A percentile compares a stretch with the other conserved stretches of the same genome.
phyloP scores from a whole-genome alignment of 2,113 vertebrate species.

The Heliornis fulica region DNA sequence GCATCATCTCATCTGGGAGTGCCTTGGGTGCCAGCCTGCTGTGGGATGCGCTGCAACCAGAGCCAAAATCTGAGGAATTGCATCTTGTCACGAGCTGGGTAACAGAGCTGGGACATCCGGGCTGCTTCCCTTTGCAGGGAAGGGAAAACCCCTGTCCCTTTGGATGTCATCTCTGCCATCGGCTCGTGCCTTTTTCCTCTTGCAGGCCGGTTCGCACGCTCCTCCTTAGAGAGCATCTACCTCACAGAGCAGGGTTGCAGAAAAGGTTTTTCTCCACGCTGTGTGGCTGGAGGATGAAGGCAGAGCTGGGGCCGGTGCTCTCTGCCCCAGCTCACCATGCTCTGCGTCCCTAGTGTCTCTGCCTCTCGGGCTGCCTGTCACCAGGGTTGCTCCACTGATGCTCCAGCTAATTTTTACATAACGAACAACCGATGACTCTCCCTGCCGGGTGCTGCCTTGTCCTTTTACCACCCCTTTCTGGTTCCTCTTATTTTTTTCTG shows the following conservation, averaged over 20 bases:
- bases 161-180: not conserved
- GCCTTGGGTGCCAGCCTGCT: not conserved
- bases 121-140: not conserved
- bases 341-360: rapidly evolving
- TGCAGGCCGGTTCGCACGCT: not conserved
- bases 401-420: not conserved
- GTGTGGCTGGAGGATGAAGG: not conserved
- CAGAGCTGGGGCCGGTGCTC: not conserved
- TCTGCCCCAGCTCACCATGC: not conserved
- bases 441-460: not conserved
- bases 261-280: not conserved
- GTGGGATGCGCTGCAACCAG: not conserved
- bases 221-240: not conserved
- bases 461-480: not conserved
- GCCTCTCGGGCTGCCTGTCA: not conserved
- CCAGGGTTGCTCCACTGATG: not conserved
- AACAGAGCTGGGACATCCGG: not conserved
- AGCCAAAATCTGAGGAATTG: not conserved
- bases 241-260: not conserved
- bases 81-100: not conserved
- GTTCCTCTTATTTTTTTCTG: not conserved
- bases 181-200: not conserved
- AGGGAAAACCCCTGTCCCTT: not conserved
- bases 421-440: not conserved
- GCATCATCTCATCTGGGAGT: rapidly evolving